These are phyloP conservation scores for Formica exsecta DNA, from an alignment of 1,140 invertebrate species.

Conservation along the genomic window DNA sequence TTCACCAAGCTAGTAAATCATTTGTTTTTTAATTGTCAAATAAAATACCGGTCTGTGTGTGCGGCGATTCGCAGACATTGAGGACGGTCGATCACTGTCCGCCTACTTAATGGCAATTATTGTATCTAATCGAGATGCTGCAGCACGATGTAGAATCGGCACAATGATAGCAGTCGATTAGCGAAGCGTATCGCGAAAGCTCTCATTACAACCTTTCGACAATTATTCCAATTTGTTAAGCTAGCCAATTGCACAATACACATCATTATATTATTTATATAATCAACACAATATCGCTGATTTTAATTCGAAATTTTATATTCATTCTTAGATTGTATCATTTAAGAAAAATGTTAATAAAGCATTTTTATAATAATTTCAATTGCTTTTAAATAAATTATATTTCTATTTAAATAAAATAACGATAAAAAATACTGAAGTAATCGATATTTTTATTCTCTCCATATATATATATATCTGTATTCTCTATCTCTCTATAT, in stretches of 20 bases:
- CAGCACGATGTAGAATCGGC: background rate
- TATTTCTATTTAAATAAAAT: background rate
- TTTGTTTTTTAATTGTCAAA: slow-evolving; percentile 57
- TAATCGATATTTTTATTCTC: background rate
- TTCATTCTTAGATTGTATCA: background rate
- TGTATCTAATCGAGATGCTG: slow-evolving; percentile 44
- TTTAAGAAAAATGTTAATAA: background rate
- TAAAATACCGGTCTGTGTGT: background rate
- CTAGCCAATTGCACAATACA: background rate
- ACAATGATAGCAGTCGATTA: slow-evolving; percentile 23
- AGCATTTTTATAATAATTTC: slow-evolving; percentile 1
- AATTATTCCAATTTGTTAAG: slow-evolving; percentile 30
- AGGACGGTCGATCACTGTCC: slow-evolving; percentile 58
- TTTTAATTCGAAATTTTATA: background rate
- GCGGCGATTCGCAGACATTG: slow-evolving; percentile 19
- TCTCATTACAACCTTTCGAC: slow-evolving; percentile 28
- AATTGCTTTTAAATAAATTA: background rate
- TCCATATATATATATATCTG: no score
- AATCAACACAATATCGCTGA: background rate
- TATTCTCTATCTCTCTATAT: no score
- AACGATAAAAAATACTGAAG: background rate
- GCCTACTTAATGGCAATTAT: slow-evolving; percentile 47
- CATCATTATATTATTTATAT: background rate
- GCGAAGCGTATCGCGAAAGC: slow-evolving; percentile 1
- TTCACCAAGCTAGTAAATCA: slow-evolving; percentile 52